Evolutionary conservation across 2,113 vertebrate species (phyloP).

Genomic region (Azemiops feae): DNA sequence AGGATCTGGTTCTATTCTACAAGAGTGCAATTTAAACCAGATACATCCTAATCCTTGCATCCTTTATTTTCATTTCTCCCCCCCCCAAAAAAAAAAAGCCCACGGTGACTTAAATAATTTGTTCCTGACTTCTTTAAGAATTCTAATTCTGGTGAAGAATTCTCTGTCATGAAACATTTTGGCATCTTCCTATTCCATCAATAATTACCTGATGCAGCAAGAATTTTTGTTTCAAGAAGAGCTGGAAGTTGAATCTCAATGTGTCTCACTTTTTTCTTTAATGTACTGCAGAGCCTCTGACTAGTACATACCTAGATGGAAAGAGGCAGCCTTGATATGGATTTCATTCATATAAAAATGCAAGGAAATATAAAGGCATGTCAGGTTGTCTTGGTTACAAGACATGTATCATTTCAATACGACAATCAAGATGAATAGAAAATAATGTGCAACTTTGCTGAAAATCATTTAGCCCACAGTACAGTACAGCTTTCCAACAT

Average conservation of each 20-base stretch:
- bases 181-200: neutral
- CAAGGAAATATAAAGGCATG: slow-evolving; percentile 45
- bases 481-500: slow-evolving; percentile 17
- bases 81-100: slow-evolving; percentile 14
- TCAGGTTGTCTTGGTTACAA: slow-evolving; percentile 50
- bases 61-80: slow-evolving; percentile 27
- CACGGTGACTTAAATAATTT: slow-evolving; percentile 12
- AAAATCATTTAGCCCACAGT: slow-evolving; percentile 14
- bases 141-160: neutral
- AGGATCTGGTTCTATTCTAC: slow-evolving; percentile 39
- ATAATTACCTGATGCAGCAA: slow-evolving; percentile 80
- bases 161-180: neutral
- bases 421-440: slow-evolving; percentile 52
- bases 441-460: slow-evolving; percentile 31
- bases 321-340: slow-evolving; percentile 42
- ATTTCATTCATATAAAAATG: slow-evolving; percentile 50
- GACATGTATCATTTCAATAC: slow-evolving; percentile 44
- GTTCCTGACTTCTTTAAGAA: neutral
- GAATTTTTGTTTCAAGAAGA: slow-evolving; percentile 85
- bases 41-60: slow-evolving; percentile 48
- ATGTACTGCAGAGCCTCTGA: slow-evolving; percentile 81
- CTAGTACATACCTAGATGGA: slow-evolving; percentile 79
- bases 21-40: slow-evolving; percentile 55
- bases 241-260: slow-evolving; percentile 82
- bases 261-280: slow-evolving; percentile 81